Base-by-base conservation (phyloP, 2,888 invertebrate genomes). In the Tryphoninae sp. region DNA sequence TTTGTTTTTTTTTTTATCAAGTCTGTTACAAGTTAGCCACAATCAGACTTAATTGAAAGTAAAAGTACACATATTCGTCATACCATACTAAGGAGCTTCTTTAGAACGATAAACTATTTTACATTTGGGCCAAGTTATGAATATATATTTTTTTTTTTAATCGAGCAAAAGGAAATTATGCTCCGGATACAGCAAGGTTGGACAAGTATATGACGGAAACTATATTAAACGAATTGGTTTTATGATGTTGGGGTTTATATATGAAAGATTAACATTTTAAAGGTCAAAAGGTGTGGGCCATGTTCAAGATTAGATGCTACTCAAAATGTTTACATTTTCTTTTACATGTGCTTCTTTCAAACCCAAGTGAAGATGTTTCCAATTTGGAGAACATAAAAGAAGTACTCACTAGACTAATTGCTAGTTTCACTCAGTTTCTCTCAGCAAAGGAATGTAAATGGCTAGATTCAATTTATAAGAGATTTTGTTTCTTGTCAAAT, bases 371-470 rank as follows among this genome's bases (percentile, higher is more conserved):
- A 53, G 51, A 73, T 69, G 64, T 6, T 23, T 23, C 40, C 49
- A 75, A 69, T 49, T 16, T 22, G 53, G 16, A 16, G 19, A 42
- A 55, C 40, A 49, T 67, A 62, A 80, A 75, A 86, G 82, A 84
- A n/a, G 53, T 75, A 26, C 13, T 49, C 23, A 19, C 73, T 84
- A 69, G 75, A 80, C 80, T 84, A 83, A 68, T 74, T 83, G 59
- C 71, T 84, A 77, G 82, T 84, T 81, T 42, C 53, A 76, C 69
- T 45, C 13, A 51, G 42, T 69, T 40, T 58, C 42, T 71, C 64
- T 71, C 72, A 58, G 67, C 85, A 86, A 82, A 89, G 91, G 91
- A 91, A 91, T 91, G 91, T 90, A 87, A 87, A 89, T 86, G 87
- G 88, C 89, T 87, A 76, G 53, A 76, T 67, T 67, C 65, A 79